These are phyloP conservation scores for Tamandua tetradactyla DNA, from an alignment of 2,797 vertebrate genomes.

Conservation along the genomic window DNA sequence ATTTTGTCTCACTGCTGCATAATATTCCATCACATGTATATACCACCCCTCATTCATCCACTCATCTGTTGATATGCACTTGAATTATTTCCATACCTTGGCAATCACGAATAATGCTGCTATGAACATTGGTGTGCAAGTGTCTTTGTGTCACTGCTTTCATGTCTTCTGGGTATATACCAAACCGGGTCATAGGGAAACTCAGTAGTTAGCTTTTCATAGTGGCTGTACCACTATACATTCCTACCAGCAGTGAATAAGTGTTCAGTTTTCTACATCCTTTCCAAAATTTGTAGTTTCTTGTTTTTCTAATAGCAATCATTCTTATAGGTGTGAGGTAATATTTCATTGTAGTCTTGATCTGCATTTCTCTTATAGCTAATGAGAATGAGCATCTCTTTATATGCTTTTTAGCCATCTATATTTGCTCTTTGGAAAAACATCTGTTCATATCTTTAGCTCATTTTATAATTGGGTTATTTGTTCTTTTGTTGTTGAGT, in stretches of 20 bases:
- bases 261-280: neutral
- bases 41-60: neutral
- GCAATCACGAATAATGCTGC: neutral
- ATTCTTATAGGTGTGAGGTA: neutral
- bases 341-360: neutral
- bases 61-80: neutral
- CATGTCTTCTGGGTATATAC: neutral
- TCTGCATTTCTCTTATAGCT: neutral
- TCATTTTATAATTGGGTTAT: neutral
- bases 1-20: no score
- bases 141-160: neutral
- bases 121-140: neutral
- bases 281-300: neutral
- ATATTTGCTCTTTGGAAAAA: neutral
- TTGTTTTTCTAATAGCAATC: neutral
- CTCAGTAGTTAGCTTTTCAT: neutral
- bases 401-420: neutral
- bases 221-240: neutral
- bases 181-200: neutral
- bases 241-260: neutral
- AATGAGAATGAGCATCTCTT: neutral
- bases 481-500: no score
- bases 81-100: neutral
- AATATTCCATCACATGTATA: neutral
- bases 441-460: neutral